Evolutionary conservation across 1,140 invertebrate species (phyloP), one percentile per base, ranked within the genome.

Genomic region (Andrena cerasifolii): DNA sequence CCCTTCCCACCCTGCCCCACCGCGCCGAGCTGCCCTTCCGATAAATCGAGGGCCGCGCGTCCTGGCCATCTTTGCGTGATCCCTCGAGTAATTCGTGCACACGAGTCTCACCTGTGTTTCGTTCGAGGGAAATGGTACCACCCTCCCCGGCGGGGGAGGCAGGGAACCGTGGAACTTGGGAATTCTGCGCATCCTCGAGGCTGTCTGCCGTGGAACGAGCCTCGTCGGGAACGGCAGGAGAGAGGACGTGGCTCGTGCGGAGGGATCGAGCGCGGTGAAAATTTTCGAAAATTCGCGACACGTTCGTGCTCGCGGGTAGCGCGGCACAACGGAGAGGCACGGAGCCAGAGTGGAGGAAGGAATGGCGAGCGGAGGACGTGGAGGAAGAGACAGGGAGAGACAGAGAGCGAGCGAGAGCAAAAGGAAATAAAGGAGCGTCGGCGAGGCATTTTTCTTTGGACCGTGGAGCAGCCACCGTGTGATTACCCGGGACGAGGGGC

Each of bases 391-490:
- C 51, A 61, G 51, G 24, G 77, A 66, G 70, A 59, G 45, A 59
- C 49, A 76, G 78, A n/a, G n/a, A n/a, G n/a, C n/a, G n/a, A 58
- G 65, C 67, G 62, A 63, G 68, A 51, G 72, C 47, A 88, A 79
- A 81, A 82, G 82, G 73, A 82, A 82, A 80, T 77, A 85, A 85
- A 82, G 68, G 73, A 78, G 65, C 73, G 75, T 72, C 53, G 75
- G 79, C 54, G 79, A 82, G 70, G 86, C 87, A 91, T 90, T 91
- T 90, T 91, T 90, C 88, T 91, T 88, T 89, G 88, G 86, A 87
- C 86, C 86, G 84, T 85, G 79, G 83, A 86, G 89, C 90, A 90
- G 90, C 90, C 90, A 92, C 91, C 90, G 92, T 92, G 91, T 92
- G 91, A 92, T 92, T 92, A 92, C 90, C 87, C 86, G 73, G 75